Evolutionary conservation across 2,113 vertebrate species (phyloP), one percentile per base, ranked within the genome.

Genomic region (Xiphophorus hellerii): DNA sequence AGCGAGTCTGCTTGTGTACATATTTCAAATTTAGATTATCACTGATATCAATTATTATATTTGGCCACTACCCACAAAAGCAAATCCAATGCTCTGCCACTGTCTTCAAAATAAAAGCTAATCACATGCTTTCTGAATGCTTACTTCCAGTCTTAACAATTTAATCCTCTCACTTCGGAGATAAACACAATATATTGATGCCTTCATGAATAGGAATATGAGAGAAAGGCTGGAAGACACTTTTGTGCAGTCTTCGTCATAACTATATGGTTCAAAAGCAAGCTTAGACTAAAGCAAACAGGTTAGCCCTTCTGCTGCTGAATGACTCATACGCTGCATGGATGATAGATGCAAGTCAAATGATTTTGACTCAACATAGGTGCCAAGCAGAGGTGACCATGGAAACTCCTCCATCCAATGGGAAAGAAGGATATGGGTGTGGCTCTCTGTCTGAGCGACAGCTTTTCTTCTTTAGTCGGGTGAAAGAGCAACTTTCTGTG

Each of bases 361-460:
- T 69, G 85, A 81, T 89, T 89, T 89, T 89, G 85, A 84, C 76
- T 74, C 77, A 78, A 82, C 74, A 78, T 15, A 82, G 87, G 70
- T 82, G 66, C 82, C 87, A 88, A 92, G 89, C 88, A 91, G 78
- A 79, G 81, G 88, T 91, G 87, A 31, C 89, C 88, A 92, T 91
- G 84, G 88, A 85, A 91, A 92, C 88, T 64, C 61, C 28, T 2
- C 17, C 69, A 69, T 77, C 91, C 91, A 91, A 89, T 84, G 33
- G 11, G 54, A 83, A 71, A 60, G n/a, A 2, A 62, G 75, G 54
- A 70, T 11, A 62, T 69, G 86, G 88, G 83, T 79, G 87, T 79
- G 80, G 76, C 51, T 58, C 6, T 17, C 69, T 25, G 61, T 25
- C 66, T 82, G 75, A 86, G 66, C 66, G 82, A 85, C 79, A 84